These are phyloP conservation scores for Morelia viridis DNA, from an alignment of 2,797 vertebrate genomes.

Conservation along the genomic window DNA sequence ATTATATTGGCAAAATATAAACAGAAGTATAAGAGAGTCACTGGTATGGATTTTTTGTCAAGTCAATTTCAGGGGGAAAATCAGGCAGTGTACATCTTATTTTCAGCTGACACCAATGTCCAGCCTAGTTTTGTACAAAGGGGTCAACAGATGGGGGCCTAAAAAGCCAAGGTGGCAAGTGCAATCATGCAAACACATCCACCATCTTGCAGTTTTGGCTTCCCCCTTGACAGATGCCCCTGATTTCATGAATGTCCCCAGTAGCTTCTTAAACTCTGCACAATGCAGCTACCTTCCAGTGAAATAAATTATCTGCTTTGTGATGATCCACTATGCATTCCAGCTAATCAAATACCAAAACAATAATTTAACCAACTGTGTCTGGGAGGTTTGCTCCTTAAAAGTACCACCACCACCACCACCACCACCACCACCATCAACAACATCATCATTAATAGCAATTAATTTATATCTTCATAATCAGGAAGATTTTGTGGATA, in stretches of 20 bases:
- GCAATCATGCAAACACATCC: not conserved
- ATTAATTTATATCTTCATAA: conserved; percentile 16
- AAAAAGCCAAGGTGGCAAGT: not conserved
- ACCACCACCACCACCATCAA: no score
- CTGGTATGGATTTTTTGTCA: not conserved
- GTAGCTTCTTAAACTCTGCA: not conserved
- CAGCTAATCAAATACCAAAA: not conserved
- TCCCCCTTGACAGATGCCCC: not conserved
- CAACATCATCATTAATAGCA: no score
- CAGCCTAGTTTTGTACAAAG: not conserved
- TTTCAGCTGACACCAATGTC: not conserved
- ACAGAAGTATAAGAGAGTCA: not conserved
- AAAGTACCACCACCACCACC: not conserved
- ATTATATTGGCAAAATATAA: no score
- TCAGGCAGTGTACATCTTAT: not conserved
- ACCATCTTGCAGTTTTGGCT: not conserved
- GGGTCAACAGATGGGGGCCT: not conserved
- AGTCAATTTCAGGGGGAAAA: not conserved
- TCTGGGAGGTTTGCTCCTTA: not conserved
- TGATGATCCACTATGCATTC: not conserved
- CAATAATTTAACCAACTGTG: not conserved
- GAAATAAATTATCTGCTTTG: not conserved
- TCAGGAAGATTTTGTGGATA: conserved; percentile 25
- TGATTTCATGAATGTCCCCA: not conserved
- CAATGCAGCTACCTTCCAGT: not conserved